phyloP scores from a whole-genome alignment of 2,797 vertebrate species.

The Bufotes viridis region DNA sequence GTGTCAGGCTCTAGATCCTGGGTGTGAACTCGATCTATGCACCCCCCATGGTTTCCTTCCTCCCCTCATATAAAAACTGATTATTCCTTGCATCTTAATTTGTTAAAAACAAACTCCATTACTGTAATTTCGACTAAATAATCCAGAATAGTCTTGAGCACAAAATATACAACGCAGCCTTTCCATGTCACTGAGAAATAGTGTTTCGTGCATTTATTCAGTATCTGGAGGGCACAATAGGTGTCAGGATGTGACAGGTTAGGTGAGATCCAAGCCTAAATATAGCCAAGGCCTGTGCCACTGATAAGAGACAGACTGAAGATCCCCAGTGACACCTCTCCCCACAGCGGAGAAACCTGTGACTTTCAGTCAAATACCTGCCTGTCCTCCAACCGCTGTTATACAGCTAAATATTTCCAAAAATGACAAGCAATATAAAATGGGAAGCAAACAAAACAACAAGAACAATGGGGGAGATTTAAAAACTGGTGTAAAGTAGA shows the following conservation, averaged over 20 bases:
- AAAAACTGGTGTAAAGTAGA: too few species aligned
- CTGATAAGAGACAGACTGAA: conserved; percentile 15
- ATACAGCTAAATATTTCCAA: background rate
- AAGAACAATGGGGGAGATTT: background rate
- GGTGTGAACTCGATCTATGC: background rate
- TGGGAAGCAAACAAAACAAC: background rate
- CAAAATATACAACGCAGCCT: background rate
- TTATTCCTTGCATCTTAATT: background rate
- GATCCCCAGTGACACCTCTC: conserved; percentile 5
- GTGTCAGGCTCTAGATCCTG: too few species aligned
- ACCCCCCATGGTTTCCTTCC: too few species aligned
- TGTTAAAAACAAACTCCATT: background rate
- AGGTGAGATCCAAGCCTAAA: conserved; percentile 44
- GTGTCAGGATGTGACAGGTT: conserved; percentile 45
- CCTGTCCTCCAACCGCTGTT: background rate
- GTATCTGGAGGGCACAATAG: conserved; percentile 38
- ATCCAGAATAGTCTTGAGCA: background rate
- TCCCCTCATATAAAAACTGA: background rate
- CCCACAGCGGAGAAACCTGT: background rate
- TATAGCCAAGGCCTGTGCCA: conserved; percentile 26
- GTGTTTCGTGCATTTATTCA: background rate
- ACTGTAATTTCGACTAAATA: background rate
- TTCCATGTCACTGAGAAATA: background rate
- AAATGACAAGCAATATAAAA: background rate
- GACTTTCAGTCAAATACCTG: background rate